Base-by-base conservation (phyloP, 2,888 invertebrate genomes). In the Carcina quercana region DNA sequence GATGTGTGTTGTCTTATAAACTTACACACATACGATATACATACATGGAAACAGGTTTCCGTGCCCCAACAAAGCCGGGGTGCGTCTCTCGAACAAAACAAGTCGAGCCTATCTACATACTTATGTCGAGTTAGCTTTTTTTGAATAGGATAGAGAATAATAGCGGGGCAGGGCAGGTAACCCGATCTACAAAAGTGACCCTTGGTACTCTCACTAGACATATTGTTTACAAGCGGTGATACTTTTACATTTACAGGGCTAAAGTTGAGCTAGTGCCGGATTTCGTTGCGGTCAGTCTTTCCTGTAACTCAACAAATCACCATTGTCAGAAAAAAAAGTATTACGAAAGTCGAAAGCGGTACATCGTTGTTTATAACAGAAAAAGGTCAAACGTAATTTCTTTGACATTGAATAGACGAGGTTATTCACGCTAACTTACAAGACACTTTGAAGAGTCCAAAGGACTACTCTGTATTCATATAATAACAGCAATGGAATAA, bases 131-230 rank as follows among this genome's bases (percentile, higher is more conserved):
- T 56, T 61, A 49, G 59, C 47, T 55, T 64, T 67, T 65, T 56
- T 61, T 57, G 61, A 68, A 68, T 61, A 65, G 59, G 40, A 60
- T 45, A 56, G 56, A 61, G 68, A 60, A 69, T 62, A 66, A 62
- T 51, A 51, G 30, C 40, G 35, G 42, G 50, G n/a, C n/a, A n/a
- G n/a, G 38, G 36, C 56, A 68, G 62, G 72, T 66, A 70, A 71
- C 63, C 45, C 47, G 61, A 72, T 64, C 56, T 48, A 53, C 38
- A 53, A 50, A 64, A 62, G 58, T 67, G 66, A 66, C 63, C 59
- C 54, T 51, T 49, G 44, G 41, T 35, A 35, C 51, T 47, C 50
- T 57, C 54, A 53, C 56, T 44, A 44, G 42, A 45, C 45, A 49
- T 53, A 57, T 58, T 62, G 55, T 64, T 59, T 53, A 54, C 53